Base-by-base conservation (phyloP, 2,113 vertebrate species). In the Chascanopsetta lugubris region DNA sequence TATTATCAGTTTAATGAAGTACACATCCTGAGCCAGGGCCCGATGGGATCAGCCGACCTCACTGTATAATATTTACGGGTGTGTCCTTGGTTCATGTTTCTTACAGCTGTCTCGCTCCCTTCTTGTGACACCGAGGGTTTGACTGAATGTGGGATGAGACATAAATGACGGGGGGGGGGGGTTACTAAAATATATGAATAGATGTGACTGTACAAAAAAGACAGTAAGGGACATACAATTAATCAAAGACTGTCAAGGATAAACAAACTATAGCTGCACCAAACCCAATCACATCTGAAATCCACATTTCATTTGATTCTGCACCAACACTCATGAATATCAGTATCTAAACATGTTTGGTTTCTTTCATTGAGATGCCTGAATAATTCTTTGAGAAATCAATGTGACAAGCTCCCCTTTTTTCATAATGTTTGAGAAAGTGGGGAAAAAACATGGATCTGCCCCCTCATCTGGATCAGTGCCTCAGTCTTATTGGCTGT, bases 1-100 rank as follows among this genome's bases (percentile, higher is more conserved):
- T 57, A 48, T 80, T 83, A 75, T 81, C 61, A 71, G 43, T 76
- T 64, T 70, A 77, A 75, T 74, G 72, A 76, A 72, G 13, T 42
- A 48, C 25, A 29, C 56, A 75, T 69, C 67, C 72, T 43, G 24
- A 72, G 59, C 60, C 49, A 36, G 53, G 47, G 11, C 58, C 65
- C 40, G 61, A 80, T 64, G 58, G 30, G 26, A 65, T 67, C 69
- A 29, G 48, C 45, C 17, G 59, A 55, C 51, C 56, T 68, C 46
- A 45, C 61, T 22, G n/a, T 72, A 62, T 64, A 46, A 53, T 72
- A 38, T 63, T 58, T 15, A 72, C 46, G 46, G 66, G 50, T 77
- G 49, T 66, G 79, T 69, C 61, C 70, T 77, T 38, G 68, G 45
- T 74, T 81, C 32, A 54, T 57, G 30, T 70, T 83, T 73, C 61